A percentile compares a stretch with the other conserved stretches of the same genome.
Conservation (phyloP, 2,113 vertebrate species). For the Calcarius ornatus region DNA sequence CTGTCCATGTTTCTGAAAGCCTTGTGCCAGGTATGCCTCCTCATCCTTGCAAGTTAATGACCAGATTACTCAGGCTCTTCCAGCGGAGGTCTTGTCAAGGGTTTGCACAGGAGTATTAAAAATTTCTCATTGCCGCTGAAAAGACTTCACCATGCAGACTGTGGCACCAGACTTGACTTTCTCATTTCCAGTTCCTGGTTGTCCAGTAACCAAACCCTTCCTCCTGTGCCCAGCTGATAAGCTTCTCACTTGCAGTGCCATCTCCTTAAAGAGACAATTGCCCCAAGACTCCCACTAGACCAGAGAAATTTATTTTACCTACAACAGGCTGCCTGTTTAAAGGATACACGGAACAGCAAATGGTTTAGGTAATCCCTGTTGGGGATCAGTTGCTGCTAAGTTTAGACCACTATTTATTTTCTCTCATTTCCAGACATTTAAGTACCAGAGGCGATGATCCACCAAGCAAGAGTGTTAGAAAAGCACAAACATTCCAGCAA, state of each 20-base stretch:
- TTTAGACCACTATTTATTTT: conserved; percentile 9
- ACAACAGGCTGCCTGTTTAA: neutral
- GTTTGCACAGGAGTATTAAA: neutral
- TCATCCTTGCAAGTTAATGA: neutral
- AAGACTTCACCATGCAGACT: neutral
- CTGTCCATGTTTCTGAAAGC: neutral
- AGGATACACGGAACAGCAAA: neutral
- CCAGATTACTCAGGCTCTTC: neutral
- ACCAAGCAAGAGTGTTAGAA: neutral
- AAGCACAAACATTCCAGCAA: neutral
- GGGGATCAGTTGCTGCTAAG: neutral
- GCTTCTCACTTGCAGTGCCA: neutral
- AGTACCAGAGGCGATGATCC: neutral
- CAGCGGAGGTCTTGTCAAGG: neutral
- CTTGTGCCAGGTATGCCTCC: neutral
- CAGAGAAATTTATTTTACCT: neutral
- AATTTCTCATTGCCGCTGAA: neutral
- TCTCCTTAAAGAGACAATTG: neutral
- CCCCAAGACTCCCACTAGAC: neutral
- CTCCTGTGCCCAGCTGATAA: neutral
- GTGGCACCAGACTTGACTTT: neutral
- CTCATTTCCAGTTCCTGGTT: neutral
- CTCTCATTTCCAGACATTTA: neutral
- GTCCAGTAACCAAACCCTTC: neutral
- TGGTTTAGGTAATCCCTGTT: neutral